Evolutionary conservation across 2,797 vertebrate genomes (phyloP), one percentile per base, ranked within the genome.

Genomic region (Miichthys miiuy): DNA sequence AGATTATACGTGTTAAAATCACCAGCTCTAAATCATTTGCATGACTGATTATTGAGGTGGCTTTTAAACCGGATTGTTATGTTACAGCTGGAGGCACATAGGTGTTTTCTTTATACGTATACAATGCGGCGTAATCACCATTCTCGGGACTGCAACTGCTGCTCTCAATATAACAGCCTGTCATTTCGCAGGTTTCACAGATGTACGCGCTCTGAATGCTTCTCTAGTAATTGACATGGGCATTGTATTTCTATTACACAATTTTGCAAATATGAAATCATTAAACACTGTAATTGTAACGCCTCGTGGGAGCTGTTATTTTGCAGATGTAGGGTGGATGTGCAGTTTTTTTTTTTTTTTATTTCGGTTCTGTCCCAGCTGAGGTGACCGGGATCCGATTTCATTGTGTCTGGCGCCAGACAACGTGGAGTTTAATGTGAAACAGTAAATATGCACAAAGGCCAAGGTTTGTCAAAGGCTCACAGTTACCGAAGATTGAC

Each of bases 261-360:
- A 72, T 77, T 83, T 70, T 58, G 85, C 83, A 84, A 87, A 93
- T 89, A 86, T 82, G 75, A 90, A 92, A 87, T 80, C 80, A 75
- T 91, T 89, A 89, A 87, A 88, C 51, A 50, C 52, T 48, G 52
- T 80, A 86, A 91, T 82, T 83, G 52, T 67, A 82, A 79, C 47
- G 75, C 75, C 79, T 46, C 41, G 4, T 6, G 78, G 70, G 88
- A 68, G 57, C 62, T 62, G 8, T 87, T 76, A 72, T 74, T 77
- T 62, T 1, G 9, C 13, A 2, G 34, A 71, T 54, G 81, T 65
- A 17, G 52, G 25, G 46, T 48, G 70, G 62, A 67, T 75, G 56
- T 51, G 61, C 51, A 48, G 52, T 16, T 47, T 23, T 0, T 0
- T 72, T 55, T 12, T 27, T 0, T 0, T 72, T 55, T 6, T 14